Evolutionary conservation across 2,888 invertebrate species (phyloP).

Genomic region (Ganaspis brasiliensis): DNA sequence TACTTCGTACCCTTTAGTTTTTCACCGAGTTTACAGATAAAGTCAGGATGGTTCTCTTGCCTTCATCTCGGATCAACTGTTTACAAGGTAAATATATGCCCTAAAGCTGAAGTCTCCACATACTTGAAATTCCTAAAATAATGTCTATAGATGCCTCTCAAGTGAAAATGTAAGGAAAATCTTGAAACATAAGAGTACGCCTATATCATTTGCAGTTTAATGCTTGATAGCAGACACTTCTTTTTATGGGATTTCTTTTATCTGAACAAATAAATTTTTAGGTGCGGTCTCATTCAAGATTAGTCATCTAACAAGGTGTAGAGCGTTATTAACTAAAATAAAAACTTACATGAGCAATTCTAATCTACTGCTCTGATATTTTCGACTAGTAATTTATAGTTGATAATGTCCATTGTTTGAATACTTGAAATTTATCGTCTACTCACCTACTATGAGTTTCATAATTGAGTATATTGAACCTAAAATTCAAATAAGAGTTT

Average conservation of each 20-base stretch:
- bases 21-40: constrained; percentile 40
- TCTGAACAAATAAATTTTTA: constrained; percentile 24
- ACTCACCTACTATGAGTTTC: no score
- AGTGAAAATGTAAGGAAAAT: constrained; percentile 30
- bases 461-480: no score
- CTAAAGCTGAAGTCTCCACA: constrained; percentile 30
- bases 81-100: constrained; percentile 34
- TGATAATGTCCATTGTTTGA: no score
- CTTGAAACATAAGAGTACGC: background rate
- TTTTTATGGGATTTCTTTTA: constrained; percentile 27
- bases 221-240: background rate
- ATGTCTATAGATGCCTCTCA: constrained; percentile 13
- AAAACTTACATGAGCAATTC: background rate
- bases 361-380: constrained; percentile 3
- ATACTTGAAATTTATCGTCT: no score
- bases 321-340: background rate
- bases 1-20: constrained; percentile 39
- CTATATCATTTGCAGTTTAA: background rate
- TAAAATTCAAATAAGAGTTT: no score
- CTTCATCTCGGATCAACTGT: constrained; percentile 16
- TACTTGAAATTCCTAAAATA: constrained; percentile 42
- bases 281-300: constrained; percentile 27
- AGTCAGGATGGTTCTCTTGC: constrained; percentile 33
- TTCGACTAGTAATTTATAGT: background rate
- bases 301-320: background rate